phyloP scores from a whole-genome alignment of 2,888 invertebrate species.

The Limnephilus marmoratus region DNA sequence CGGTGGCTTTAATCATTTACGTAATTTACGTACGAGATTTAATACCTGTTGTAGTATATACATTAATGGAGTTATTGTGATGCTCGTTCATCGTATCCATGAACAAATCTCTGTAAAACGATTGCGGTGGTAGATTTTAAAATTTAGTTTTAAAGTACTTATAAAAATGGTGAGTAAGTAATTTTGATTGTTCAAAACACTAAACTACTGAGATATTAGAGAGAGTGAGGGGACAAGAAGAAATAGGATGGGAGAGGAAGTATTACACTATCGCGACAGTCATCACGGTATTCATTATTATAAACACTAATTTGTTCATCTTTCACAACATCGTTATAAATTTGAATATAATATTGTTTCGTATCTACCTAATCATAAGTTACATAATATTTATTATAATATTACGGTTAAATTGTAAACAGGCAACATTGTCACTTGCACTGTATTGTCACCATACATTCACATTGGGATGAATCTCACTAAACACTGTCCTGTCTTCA shows the following conservation, averaged over 20 bases:
- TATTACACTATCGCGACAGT: slow-evolving; percentile 58
- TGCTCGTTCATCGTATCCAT: not conserved
- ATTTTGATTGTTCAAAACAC: not conserved
- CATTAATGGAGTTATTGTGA: not conserved
- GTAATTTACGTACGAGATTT: not conserved
- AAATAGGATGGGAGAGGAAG: not conserved
- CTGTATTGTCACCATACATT: slow-evolving; percentile 46
- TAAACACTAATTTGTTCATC: slow-evolving; percentile 59
- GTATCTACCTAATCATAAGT: slow-evolving; percentile 66
- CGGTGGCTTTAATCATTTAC: not conserved
- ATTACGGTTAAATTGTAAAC: slow-evolving; percentile 38
- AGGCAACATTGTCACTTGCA: slow-evolving; percentile 59
- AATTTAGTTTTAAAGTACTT: too few species aligned
- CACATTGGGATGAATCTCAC: slow-evolving; percentile 54
- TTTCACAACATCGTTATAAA: slow-evolving; percentile 64
- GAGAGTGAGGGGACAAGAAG: not conserved
- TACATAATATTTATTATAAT: slow-evolving; percentile 47
- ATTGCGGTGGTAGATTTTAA: not conserved
- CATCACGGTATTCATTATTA: slow-evolving; percentile 54
- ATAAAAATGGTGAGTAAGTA: too few species aligned
- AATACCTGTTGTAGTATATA: not conserved
- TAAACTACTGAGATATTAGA: not conserved
- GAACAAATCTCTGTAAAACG: not conserved
- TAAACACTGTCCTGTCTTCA: slow-evolving; percentile 58
- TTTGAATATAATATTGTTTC: slow-evolving; percentile 64